phyloP scores from a whole-genome alignment of 2,797 vertebrate species.

The Argya squamiceps region DNA sequence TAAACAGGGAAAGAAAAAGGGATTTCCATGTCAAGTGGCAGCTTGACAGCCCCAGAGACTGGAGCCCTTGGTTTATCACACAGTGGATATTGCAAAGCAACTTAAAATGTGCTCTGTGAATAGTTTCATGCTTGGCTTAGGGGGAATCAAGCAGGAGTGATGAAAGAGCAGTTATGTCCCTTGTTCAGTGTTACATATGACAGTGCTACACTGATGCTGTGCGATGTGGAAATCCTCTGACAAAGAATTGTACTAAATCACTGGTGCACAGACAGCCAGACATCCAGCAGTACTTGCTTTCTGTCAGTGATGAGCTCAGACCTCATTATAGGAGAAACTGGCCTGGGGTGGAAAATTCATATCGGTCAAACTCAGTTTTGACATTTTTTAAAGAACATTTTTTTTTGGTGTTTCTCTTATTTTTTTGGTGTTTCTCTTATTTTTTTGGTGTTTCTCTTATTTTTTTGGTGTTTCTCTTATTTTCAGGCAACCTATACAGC shows the following conservation, averaged over 20 bases:
- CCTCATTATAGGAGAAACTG: neutral
- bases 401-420: neutral
- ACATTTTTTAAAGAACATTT: neutral
- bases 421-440: neutral
- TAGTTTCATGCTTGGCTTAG: neutral
- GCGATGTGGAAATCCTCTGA: neutral
- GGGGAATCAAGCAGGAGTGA: neutral
- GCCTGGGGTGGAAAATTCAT: neutral
- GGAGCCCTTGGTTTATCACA: neutral
- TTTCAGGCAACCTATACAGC: neutral
- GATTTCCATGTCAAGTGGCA: conserved; percentile 1
- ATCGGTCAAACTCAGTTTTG: neutral
- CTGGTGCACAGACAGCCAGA: neutral
- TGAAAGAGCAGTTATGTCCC: neutral
- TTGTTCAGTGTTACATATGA: neutral
- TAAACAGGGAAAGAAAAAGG: neutral
- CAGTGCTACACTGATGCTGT: neutral
- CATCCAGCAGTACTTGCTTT: neutral
- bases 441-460: neutral
- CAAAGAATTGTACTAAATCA: neutral
- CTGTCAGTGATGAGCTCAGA: neutral
- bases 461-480: too few relatives aligned
- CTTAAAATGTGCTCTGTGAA: neutral
- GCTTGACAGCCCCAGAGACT: neutral
- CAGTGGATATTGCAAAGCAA: neutral